phyloP scores from a whole-genome alignment of 2,113 vertebrate genomes.

The Antechinus flavipes region DNA sequence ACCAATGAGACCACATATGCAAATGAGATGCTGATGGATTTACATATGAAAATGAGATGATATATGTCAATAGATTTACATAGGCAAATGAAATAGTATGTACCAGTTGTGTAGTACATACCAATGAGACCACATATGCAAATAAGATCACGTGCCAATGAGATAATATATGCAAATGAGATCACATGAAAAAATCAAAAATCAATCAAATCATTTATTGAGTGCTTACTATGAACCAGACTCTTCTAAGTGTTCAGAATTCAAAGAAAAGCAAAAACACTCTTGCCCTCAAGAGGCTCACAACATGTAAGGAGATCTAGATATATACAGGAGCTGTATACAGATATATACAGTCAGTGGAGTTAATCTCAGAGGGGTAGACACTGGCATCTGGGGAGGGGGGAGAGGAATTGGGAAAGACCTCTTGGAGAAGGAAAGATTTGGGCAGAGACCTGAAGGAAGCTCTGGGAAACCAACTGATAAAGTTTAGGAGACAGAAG shows the following conservation, averaged over 20 bases:
- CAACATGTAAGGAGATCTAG: no score
- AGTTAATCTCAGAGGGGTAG: background rate
- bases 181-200: background rate
- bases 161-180: no score
- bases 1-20: no score
- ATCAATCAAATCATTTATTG: background rate
- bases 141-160: background rate
- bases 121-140: background rate
- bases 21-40: no score
- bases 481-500: background rate
- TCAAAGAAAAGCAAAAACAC: background rate
- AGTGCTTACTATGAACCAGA: background rate
- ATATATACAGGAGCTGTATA: no score
- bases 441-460: background rate
- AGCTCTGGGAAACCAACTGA: background rate
- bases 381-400: background rate
- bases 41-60: no score
- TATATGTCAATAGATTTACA: no score
- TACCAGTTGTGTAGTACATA: no score
- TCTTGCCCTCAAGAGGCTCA: background rate
- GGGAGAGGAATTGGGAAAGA: background rate
- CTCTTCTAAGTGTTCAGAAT: background rate
- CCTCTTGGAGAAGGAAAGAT: background rate
- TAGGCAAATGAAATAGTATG: no score
- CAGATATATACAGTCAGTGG: background rate